Base-by-base conservation (phyloP, 2,797 vertebrate species). In the Etheostoma nigrum region DNA sequence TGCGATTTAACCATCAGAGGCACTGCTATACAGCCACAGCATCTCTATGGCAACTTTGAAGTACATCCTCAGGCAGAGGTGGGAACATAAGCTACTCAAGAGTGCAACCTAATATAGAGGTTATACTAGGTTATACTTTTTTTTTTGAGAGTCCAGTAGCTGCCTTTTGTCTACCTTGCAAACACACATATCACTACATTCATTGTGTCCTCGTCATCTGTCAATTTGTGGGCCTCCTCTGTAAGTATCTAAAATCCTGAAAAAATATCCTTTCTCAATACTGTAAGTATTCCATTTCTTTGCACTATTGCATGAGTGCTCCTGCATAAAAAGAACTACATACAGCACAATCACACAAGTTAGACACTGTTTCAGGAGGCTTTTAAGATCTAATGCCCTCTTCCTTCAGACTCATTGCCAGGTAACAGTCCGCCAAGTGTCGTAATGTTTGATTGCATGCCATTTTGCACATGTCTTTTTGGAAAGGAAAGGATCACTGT, bases 1-100 rank as follows among this genome's bases (percentile, higher is more conserved):
- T 64, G 53, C 52, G 66, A 89, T 86, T 81, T 74, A 78, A 75
- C 40, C 75, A 75, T 62, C 70, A 74, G 63, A 77, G 70, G 55
- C 74, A 48, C 12, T 21, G 59, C 53, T 68, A 19, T 36, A 10
- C 59, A 68, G 61, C 36, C 15, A 21, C 70, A 44, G 54, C 53
- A 51, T 33, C 53, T 63, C 58, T 57, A 15, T 44, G 30, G 19
- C 16, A 54, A 52, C 47, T 72, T 52, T 81, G 27, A 82, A 72
- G 15, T 59, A 27, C n/a, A 25, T 76, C 57, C 63, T 76, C 3
- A 30, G 59, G 77, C 79, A 48, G 45, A 78, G 63, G 49, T 79
- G n/a, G 51, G 25, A 48, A 47, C 36, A 63, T 55, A 49, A 72
- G 57, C 55, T 42, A 18, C 44, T 79, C 33, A 19, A 21, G 21